These are phyloP conservation scores for Lophochroa leadbeateri DNA, from an alignment of 2,113 vertebrate genomes.

Conservation along the genomic window DNA sequence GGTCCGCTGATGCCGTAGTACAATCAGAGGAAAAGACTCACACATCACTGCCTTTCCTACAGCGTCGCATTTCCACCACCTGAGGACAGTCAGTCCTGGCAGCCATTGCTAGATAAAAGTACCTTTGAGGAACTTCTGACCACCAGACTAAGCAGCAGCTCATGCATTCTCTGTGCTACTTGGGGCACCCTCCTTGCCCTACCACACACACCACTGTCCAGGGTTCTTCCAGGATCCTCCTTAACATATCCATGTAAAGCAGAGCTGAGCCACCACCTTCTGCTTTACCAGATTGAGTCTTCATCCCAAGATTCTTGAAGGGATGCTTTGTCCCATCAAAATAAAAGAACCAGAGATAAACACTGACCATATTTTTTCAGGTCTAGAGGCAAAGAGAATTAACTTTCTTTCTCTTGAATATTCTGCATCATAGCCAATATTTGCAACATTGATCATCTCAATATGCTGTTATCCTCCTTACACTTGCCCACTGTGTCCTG, in stretches of 20 bases:
- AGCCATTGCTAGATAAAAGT: neutral
- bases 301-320: neutral
- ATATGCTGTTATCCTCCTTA: neutral
- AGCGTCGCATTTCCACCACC: neutral
- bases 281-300: neutral
- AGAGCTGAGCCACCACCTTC: neutral
- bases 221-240: neutral
- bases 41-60: neutral
- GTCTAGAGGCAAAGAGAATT: neutral
- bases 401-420: neutral
- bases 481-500: slow-evolving; percentile 11
- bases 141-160: neutral
- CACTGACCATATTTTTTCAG: neutral
- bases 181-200: neutral
- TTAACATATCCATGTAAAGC: neutral
- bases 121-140: neutral
- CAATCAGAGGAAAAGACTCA: slow-evolving; percentile 17
- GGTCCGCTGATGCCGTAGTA: accelerated
- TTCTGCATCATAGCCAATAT: neutral
- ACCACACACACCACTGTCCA: neutral
- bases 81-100: neutral
- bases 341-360: neutral
- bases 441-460: neutral
- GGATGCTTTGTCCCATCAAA: neutral
- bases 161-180: accelerated